Conservation (phyloP, 2,888 invertebrate species). For the Phalera bucephala region DNA sequence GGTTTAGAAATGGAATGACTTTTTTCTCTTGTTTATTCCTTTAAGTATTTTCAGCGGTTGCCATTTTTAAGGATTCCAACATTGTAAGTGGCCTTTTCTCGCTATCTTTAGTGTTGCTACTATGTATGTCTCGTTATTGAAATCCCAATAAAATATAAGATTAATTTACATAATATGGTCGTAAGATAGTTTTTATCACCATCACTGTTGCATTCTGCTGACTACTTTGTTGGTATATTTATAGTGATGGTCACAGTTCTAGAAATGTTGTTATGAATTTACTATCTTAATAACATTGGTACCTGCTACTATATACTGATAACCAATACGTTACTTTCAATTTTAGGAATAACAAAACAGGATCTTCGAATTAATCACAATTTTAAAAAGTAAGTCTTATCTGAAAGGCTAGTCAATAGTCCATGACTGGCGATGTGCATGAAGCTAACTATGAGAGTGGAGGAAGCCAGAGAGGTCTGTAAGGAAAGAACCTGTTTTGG, state of each 20-base stretch:
- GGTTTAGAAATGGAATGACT: conserved; percentile 44
- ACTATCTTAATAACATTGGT: neutral
- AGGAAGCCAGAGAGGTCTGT: too few relatives aligned
- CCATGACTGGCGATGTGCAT: too few relatives aligned
- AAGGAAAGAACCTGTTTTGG: too few relatives aligned
- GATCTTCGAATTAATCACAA: too few relatives aligned
- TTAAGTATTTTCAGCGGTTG: conserved; percentile 12
- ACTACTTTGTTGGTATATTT: conserved; percentile 11
- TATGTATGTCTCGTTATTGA: neutral
- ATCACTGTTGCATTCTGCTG: neutral
- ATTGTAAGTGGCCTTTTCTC: neutral
- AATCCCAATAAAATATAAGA: conserved; percentile 6
- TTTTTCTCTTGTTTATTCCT: conserved; percentile 36
- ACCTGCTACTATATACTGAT: neutral
- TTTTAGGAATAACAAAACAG: too few relatives aligned
- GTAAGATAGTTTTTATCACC: conserved; percentile 7
- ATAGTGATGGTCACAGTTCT: conserved; percentile 3
- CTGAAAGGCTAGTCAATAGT: too few relatives aligned
- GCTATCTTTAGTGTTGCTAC: neutral
- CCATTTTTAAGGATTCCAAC: neutral
- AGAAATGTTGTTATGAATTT: conserved; percentile 1
- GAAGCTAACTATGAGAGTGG: too few relatives aligned
- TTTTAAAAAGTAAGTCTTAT: too few relatives aligned
- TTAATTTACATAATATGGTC: conserved; percentile 8
- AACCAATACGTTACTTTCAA: neutral